Evolutionary conservation across 2,888 invertebrate genomes (phyloP).

Genomic region (Clunio marinus): DNA sequence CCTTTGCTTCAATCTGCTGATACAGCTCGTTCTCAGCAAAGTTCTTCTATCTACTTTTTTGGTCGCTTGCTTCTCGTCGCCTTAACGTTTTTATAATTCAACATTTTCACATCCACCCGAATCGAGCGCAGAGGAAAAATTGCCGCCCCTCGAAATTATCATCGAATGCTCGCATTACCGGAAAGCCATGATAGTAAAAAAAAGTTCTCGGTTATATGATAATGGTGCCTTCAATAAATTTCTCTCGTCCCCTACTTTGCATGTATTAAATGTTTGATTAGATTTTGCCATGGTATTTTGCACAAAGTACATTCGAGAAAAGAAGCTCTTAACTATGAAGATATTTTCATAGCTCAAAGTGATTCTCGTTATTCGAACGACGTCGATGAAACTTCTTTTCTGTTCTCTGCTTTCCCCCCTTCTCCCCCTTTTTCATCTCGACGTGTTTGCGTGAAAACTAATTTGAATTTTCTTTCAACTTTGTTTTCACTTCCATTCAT

Average conservation of each 20-base stretch:
- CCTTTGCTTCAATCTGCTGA: background rate
- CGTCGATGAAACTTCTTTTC: no score
- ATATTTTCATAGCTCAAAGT: background rate
- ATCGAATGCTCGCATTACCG: conserved; percentile 11
- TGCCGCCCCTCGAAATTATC: no score
- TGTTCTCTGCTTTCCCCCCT: no score
- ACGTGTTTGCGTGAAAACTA: background rate
- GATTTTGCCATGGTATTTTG: background rate
- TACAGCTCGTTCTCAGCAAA: background rate
- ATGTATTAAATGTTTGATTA: conserved; percentile 33
- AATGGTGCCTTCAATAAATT: conserved; percentile 23
- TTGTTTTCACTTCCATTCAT: background rate
- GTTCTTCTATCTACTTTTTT: background rate
- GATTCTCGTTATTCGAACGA: conserved; percentile 1
- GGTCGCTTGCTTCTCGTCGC: conserved; percentile 12
- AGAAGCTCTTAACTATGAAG: no score
- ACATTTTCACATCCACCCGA: conserved; percentile 7
- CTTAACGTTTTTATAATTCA: conserved; percentile 31
- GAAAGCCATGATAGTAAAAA: background rate
- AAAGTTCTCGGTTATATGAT: background rate
- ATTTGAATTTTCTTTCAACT: background rate
- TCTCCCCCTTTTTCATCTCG: background rate
- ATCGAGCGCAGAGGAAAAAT: background rate
- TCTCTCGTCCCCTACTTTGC: background rate
- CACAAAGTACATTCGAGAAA: background rate